Evolutionary conservation across 2,113 vertebrate species (phyloP), one percentile per base, ranked within the genome.

Genomic region (Xyrauchen texanus): DNA sequence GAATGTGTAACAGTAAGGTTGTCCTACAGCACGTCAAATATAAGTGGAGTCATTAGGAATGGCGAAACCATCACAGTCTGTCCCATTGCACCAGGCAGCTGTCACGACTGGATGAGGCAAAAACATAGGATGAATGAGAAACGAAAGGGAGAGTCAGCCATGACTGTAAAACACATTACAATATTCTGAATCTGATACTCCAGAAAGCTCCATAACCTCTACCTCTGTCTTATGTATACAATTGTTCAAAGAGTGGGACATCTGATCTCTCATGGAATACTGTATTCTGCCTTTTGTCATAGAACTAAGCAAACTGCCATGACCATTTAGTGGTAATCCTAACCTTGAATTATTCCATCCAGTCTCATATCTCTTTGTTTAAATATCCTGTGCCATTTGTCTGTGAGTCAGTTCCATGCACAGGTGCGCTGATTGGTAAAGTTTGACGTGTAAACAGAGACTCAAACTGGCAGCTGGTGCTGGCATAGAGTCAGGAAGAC

Each of bases 31-130:
- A n/a, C 16, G 62, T 46, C 55, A 70, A 81, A 81, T 58, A 73
- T n/a, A 55, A 82, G 74, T n/a, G 77, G 78, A 70, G 21, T 34
- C 64, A 74, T 85, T 80, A 84, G 21, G 80, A 78, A 82, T 77
- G 75, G 68, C 46, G 65, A 80, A 81, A 75, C 68, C 65, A 80
- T 85, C 34, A 44, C 73, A 44, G 72, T 34, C 21, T 1, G 21
- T 76, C 83, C 69, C 83, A 77, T 65, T 16, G 15, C 81, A 77
- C 63, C 74, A 47, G 66, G 81, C 73, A 81, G 75, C 78, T 80
- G 78, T 78, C 78, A 70, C 46, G 60, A 49, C 68, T 57, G 68
- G 21, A 61, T 34, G 21, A 13, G 10, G 53, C 58, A 55, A 68
- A 83, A 82, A 68, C 68, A 16, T 52, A 34, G 13, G 47, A 57